These are phyloP conservation scores for Hanleya hanleyi DNA, from an alignment of 2,888 invertebrate species.

Conservation along the genomic window DNA sequence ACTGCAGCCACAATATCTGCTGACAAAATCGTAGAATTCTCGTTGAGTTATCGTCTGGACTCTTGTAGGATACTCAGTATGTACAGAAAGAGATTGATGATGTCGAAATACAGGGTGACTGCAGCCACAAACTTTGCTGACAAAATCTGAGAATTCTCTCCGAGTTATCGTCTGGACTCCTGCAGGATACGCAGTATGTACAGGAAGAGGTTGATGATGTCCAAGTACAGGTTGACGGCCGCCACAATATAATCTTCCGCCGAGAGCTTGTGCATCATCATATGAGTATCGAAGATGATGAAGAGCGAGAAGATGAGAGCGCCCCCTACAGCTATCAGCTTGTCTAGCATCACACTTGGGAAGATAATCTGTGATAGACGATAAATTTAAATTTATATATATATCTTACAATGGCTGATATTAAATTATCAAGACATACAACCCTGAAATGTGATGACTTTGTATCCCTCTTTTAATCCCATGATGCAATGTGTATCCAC, in stretches of 20 bases:
- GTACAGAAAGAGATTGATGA: slow-evolving; percentile 88
- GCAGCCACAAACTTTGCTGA: slow-evolving; percentile 79
- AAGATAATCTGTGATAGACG: slow-evolving; percentile 80
- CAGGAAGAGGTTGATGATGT: slow-evolving; percentile 89
- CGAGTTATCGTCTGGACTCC: slow-evolving; percentile 41
- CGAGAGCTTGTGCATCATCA: slow-evolving; percentile 86
- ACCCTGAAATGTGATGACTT: no score
- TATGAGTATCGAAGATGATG: slow-evolving; percentile 88
- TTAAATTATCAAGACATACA: no score
- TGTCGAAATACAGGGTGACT: slow-evolving; percentile 90
- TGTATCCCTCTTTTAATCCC: no score
- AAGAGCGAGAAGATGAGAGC: slow-evolving; percentile 84
- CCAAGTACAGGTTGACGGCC: slow-evolving; percentile 89
- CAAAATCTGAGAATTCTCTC: background rate
- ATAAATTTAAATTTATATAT: background rate
- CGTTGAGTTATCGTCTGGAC: slow-evolving; percentile 21
- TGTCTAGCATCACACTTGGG: slow-evolving; percentile 82
- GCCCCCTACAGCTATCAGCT: slow-evolving; percentile 83
- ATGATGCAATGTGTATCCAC: no score
- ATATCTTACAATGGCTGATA: background rate
- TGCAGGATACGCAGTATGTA: slow-evolving; percentile 84
- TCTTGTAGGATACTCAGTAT: slow-evolving; percentile 82
- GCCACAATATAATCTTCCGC: slow-evolving; percentile 92
- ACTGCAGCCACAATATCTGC: slow-evolving; percentile 68
- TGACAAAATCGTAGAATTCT: slow-evolving; percentile 28